These are phyloP conservation scores for Zaprionus nigranus DNA, from an alignment of 1,140 invertebrate species.

Conservation along the genomic window DNA sequence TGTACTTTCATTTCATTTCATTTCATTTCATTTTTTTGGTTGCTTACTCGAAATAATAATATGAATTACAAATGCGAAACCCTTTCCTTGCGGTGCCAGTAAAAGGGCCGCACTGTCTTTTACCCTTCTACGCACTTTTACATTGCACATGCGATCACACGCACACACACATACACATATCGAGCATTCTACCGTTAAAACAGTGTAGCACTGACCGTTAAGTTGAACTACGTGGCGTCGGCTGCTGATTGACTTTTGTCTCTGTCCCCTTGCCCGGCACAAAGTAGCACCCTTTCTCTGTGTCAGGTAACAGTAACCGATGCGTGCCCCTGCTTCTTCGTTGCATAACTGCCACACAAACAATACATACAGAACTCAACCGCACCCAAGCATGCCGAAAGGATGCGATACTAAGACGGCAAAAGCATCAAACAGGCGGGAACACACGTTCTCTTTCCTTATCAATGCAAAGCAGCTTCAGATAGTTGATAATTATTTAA, in stretches of 20 bases:
- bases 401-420: not conserved
- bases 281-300: not conserved
- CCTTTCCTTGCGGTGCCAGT: conserved; percentile 24
- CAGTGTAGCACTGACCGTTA: conserved; percentile 21
- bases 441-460: too few relatives aligned
- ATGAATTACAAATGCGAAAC: conserved; percentile 52
- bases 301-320: conserved; percentile 20
- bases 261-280: not conserved
- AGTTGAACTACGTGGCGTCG: not conserved
- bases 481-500: too few relatives aligned
- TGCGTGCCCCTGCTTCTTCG: not conserved
- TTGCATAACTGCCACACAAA: not conserved
- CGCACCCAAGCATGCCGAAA: not conserved
- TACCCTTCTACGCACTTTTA: conserved; percentile 62
- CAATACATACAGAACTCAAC: not conserved
- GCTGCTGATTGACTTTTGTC: conserved; percentile 13
- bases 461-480: too few relatives aligned
- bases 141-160: conserved; percentile 17
- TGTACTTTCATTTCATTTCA: too few relatives aligned
- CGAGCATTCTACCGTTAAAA: conserved; percentile 54
- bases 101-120: conserved; percentile 11
- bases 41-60: conserved; percentile 55
- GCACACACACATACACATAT: conserved; percentile 1
- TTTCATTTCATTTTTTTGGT: conserved; percentile 18
- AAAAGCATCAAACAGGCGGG: not conserved